Base-by-base conservation (phyloP, 2,797 vertebrate species). In the Halcyon smyrnensis region DNA sequence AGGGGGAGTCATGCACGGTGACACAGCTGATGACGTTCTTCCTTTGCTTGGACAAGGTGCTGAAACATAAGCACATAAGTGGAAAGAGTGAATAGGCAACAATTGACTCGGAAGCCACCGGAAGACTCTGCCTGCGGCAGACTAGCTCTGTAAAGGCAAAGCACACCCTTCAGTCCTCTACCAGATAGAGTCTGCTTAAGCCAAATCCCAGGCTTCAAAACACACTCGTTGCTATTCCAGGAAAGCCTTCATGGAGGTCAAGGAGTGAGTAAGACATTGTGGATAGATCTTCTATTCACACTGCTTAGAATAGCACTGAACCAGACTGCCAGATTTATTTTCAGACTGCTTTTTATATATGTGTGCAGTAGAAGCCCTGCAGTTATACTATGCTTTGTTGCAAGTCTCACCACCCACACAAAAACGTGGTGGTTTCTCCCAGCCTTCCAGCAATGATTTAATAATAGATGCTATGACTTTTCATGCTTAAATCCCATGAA, bases 11-110 rank as follows among this genome's bases (percentile, higher is more conserved):
- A 4, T 99, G 99, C 96, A 99, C 99, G 1, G 99, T 99, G 97
- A 99, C 99, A 14, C 99, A 99, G 98, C 99, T 99, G 98, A 99
- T 99, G 96, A 99, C 99, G 19, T 99, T 99, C 97, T 99, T 99
- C 93, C 99, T 99, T 92, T 99, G 99, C 97, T 99, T 99, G 92
- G 99, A 99, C 95, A 99, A 98, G 15, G 98, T 99, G 98, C 99
- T 99, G 98, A 30, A 96, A 96, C 82, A 57, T n/a, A 97, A 95
- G 60, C 74, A 74, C 39, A 91, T 21, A 32, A 67, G 32, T 18
- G 43, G 85, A 80, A 93, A 91, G 89, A 59, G 88, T 97, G 88
- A 97, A 81, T 0, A 21, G 71, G 60, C n/a, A 71, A 5, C 1
- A 7, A 77, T 11, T 1, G 0, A 41, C 56, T 54, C 0, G 0